Conservation (phyloP, 2,888 invertebrate species). For the Agrilus biguttatus region DNA sequence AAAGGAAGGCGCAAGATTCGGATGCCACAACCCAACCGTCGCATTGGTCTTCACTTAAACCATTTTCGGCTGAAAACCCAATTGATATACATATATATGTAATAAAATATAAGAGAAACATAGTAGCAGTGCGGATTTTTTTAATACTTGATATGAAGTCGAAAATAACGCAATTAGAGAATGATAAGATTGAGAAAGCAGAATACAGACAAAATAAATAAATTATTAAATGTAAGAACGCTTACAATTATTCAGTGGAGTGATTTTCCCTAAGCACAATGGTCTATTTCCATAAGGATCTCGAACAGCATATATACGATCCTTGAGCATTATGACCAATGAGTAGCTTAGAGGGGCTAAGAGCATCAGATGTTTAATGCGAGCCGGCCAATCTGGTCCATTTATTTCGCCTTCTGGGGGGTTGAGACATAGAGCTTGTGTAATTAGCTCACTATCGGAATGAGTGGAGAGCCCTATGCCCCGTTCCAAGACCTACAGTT, state of each 20-base stretch:
- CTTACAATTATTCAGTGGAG: conserved; percentile 36
- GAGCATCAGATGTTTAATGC: conserved; percentile 86
- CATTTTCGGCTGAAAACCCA: conserved; percentile 15
- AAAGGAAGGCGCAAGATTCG: conserved; percentile 91
- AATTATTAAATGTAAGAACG: conserved; percentile 15
- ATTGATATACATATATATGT: not conserved
- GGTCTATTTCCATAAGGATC: conserved; percentile 98
- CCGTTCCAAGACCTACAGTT: conserved; percentile 64
- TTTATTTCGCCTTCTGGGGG: conserved; percentile 76
- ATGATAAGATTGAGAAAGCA: conserved; percentile 85
- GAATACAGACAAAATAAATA: conserved; percentile 82
- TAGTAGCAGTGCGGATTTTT: too few relatives aligned
- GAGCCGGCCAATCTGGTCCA: conserved; percentile 85
- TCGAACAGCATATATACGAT: conserved; percentile 86
- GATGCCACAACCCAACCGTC: conserved; percentile 95
- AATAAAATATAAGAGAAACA: too few relatives aligned
- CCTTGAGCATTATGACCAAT: conserved; percentile 82
- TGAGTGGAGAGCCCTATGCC: conserved; percentile 93
- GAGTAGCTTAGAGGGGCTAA: conserved; percentile 91
- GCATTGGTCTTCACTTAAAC: conserved; percentile 35
- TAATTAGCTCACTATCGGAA: conserved; percentile 93
- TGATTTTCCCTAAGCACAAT: conserved; percentile 83
- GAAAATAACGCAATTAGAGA: conserved; percentile 80
- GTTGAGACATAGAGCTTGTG: conserved; percentile 86
- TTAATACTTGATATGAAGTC: conserved; percentile 71